Evolutionary conservation across 2,888 invertebrate species (phyloP), one percentile per base, ranked within the genome.

Genomic region (Chironomus riparius): DNA sequence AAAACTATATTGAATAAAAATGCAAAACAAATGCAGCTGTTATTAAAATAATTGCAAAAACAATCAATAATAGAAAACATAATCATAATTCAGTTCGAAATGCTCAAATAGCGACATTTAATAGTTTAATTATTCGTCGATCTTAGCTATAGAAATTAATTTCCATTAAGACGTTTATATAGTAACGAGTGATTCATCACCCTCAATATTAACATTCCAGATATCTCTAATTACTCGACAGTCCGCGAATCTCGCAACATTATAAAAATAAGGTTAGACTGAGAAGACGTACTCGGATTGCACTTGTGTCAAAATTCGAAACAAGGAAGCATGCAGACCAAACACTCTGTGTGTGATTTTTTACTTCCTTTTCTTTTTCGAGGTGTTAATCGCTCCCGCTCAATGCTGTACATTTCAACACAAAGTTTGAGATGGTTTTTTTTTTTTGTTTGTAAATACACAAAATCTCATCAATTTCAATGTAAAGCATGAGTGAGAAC

Each of bases 301-400:
- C 65, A 65, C 65, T 65, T 22, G 65, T 65, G 65, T 65, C 65
- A 65, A 65, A 65, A 65, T 65, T 65, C 24, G 65, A 65, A 38
- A 65, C 24, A 65, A 65, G 65, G 65, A 65, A 65, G 21, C 65
- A 38, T 1, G 24, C 18, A 65, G 24, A 24, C 21, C 65, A 65
- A 56, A 56, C 56, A 56, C 56, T 56, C 18, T 56, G 65, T 22
- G 65, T 38, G 38, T 38, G 38, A 38, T 38, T 38, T 38, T 38
- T 38, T 38, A 3, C 10, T 38, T 38, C 38, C 38, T 38, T 38
- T 10, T 50, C n/a, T 4, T 38, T 38, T 38, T 38, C 10, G 65
- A 65, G 65, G 65, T 65, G 65, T 65, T 65, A 65, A 65, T 22
- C 13, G 65, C 21, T 65, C 22, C 65, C 21, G n/a, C 7, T 65